Evolutionary conservation across 2,113 vertebrate species (phyloP).

Genomic region (Oryzias woworae): DNA sequence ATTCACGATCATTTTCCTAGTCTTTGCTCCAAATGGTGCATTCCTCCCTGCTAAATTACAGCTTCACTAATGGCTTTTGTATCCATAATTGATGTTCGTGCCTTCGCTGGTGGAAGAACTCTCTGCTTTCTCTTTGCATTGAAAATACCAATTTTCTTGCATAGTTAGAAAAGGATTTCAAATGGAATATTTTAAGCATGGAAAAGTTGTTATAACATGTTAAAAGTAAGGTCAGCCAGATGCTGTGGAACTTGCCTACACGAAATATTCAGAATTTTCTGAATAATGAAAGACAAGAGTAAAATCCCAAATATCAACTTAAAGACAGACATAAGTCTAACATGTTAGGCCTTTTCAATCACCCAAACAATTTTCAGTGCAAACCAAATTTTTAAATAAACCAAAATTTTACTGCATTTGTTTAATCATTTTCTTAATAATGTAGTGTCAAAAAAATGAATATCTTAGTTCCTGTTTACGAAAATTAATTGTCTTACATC

Average conservation of each 20-base stretch:
- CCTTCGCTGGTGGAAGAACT: neutral
- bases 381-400: neutral
- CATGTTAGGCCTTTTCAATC: no score
- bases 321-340: neutral
- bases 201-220: neutral
- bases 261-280: neutral
- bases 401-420: no score
- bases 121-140: neutral
- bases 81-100: neutral
- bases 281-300: neutral
- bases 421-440: no score
- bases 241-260: neutral
- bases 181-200: neutral
- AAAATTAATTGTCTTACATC: no score
- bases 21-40: neutral
- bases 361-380: no score
- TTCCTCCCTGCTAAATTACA: neutral
- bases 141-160: no score
- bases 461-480: no score
- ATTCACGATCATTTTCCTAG: neutral
- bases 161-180: neutral
- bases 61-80: neutral
- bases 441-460: no score
- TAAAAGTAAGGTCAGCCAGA: neutral
- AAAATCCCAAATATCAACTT: neutral